These are phyloP conservation scores for Puma concolor DNA, from an alignment of 2,113 vertebrate species.

Conservation along the genomic window DNA sequence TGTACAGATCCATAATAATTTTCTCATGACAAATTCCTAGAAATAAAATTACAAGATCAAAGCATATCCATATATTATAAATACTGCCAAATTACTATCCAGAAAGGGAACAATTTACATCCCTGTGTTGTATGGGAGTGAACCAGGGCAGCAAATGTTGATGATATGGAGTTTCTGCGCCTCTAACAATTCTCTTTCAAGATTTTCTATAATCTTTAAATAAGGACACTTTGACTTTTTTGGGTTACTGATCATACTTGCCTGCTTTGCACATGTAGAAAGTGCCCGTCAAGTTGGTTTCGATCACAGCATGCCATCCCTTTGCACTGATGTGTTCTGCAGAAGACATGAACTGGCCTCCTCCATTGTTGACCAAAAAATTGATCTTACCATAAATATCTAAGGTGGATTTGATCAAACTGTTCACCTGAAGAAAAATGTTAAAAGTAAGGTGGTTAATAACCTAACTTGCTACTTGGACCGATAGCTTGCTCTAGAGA, in stretches of 20 bases:
- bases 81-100: background rate
- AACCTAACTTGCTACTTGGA: background rate
- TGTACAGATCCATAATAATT: background rate
- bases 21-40: background rate
- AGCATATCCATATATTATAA: conserved; percentile 3
- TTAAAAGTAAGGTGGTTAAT: conserved; percentile 26
- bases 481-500: background rate
- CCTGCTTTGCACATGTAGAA: conserved; percentile 97
- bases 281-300: conserved; percentile 97
- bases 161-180: background rate
- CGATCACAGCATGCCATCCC: conserved; percentile 96
- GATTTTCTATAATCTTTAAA: background rate
- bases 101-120: background rate
- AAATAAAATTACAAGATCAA: background rate
- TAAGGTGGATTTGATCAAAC: conserved; percentile 90
- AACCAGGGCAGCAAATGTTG: background rate
- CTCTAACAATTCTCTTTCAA: background rate
- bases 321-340: conserved; percentile 89
- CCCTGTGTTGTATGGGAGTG: background rate
- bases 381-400: conserved; percentile 89
- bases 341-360: conserved; percentile 92
- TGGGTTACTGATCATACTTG: conserved; percentile 54
- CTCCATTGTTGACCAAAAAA: conserved; percentile 96
- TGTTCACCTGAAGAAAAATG: conserved; percentile 89
- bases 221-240: background rate